A percentile compares a stretch with the other conserved stretches of the same genome.
phyloP scores from a whole-genome alignment of 2,888 invertebrate genomes.

The Tenthredo livida region DNA sequence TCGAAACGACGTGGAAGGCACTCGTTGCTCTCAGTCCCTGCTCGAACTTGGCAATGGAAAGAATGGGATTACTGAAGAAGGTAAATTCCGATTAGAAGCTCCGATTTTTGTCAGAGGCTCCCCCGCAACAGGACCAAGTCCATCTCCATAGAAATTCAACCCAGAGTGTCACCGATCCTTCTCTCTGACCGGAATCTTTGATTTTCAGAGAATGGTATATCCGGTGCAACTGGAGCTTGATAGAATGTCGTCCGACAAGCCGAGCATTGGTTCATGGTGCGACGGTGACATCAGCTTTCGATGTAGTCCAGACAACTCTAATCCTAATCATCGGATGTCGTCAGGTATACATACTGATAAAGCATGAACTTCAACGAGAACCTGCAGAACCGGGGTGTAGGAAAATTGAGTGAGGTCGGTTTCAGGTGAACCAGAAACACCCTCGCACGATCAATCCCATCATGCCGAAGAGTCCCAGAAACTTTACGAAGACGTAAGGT shows the following conservation, averaged over 20 bases:
- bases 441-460: background rate
- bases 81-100: constrained; percentile 24
- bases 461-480: constrained; percentile 8
- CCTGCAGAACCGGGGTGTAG: background rate
- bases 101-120: background rate
- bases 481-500: background rate
- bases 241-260: constrained; percentile 48
- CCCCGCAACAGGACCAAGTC: background rate
- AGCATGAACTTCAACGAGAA: background rate
- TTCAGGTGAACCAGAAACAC: constrained; percentile 47
- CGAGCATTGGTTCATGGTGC: constrained; percentile 48
- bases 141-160: background rate
- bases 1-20: background rate
- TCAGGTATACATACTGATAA: constrained; percentile 37
- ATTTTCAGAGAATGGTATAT: constrained; percentile 63
- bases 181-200: constrained; percentile 62
- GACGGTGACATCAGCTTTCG: constrained; percentile 34
- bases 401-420: background rate
- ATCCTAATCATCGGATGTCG: background rate
- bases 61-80: constrained; percentile 59
- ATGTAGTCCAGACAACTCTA: constrained; percentile 18
- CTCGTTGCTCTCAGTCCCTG: constrained; percentile 34
- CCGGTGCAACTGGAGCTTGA: constrained; percentile 62
- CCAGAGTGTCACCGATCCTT: background rate
- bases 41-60: constrained; percentile 57